A percentile compares a stretch with the other conserved stretches of the same genome.
Conservation (phyloP, 2,888 invertebrate species). For the Tridacna crocea region DNA sequence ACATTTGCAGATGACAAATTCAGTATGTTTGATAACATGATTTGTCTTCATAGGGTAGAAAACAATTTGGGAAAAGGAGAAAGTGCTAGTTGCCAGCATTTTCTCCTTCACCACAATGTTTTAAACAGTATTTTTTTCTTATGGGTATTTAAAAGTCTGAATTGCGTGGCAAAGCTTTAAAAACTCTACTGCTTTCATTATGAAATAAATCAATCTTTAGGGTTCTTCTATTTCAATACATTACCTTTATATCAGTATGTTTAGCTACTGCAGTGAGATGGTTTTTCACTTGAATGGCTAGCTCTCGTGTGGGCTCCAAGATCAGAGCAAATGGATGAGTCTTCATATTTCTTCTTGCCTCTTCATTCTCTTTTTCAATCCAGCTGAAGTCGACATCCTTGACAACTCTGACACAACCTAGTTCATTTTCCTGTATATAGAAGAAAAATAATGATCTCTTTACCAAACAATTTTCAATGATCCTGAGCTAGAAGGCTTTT, state of each 20-base stretch:
- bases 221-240: too few relatives aligned
- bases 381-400: constrained; percentile 74
- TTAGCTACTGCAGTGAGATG: constrained; percentile 92
- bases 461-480: background rate
- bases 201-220: too few relatives aligned
- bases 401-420: constrained; percentile 75
- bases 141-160: too few relatives aligned
- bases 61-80: background rate
- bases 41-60: background rate
- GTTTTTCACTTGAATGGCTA: constrained; percentile 96
- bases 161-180: too few relatives aligned
- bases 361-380: constrained; percentile 28
- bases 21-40: too few relatives aligned
- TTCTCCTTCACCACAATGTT: background rate
- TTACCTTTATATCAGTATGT: constrained; percentile 89
- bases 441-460: background rate
- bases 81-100: background rate
- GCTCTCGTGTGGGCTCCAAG: constrained; percentile 97
- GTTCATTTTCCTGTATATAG: constrained; percentile 44
- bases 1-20: too few relatives aligned
- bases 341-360: background rate
- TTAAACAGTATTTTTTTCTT: background rate
- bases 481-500: background rate
- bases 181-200: too few relatives aligned
- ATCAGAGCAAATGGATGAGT: constrained; percentile 88